Base-by-base conservation (phyloP, 37 sponge, comb jelly and placozoan genomes). In the Petrosia ficiformis region DNA sequence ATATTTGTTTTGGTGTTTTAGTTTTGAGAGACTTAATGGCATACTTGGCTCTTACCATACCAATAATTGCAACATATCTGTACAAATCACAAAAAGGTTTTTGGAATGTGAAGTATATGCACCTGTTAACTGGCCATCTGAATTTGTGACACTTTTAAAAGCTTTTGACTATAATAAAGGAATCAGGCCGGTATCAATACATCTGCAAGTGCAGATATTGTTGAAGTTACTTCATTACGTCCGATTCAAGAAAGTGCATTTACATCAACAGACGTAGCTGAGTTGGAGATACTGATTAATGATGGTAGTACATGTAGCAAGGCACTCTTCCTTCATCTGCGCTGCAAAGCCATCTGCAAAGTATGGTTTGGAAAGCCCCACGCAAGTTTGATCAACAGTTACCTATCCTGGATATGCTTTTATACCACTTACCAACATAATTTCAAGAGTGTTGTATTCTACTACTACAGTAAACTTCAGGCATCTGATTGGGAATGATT, bases 41-140 rank as follows among this genome's bases (percentile, higher is more conserved):
- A 42, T 76, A 26, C 59, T 87, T 31, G 82, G 78, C 36, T 71
- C 82, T 24, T 80, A 67, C 30, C 77, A 67, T 36, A 87, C 81
- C 10, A 88, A 88, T 58, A 68, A 61, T 60, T 74, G 57, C 30
- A 29, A 37, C 42, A 74, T 82, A 67, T 57, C 68, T 10, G 28
- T 78, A 10, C 89, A 88, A 44, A 26, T 88, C 11, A 78, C 77
- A 70, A 44, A 78, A 56, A 72, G 71, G 42, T 84, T 77, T 61
- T 38, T 68, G 22, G 70, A 57, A 41, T 44, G 33, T 68, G 67
- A 33, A 61, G 28, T n/a, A 22, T 61, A 26, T 61, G 22, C 63
- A 26, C 28, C 28, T 61, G 5, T 26, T 8, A 61, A 61, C 6
- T 61, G 22, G 63, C 63, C 26, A n/a, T 5, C 22, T 26, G 63